A percentile compares a stretch with the other conserved stretches of the same genome.
Conservation (phyloP, 2,888 invertebrate species). For the Ophion ventricosus region DNA sequence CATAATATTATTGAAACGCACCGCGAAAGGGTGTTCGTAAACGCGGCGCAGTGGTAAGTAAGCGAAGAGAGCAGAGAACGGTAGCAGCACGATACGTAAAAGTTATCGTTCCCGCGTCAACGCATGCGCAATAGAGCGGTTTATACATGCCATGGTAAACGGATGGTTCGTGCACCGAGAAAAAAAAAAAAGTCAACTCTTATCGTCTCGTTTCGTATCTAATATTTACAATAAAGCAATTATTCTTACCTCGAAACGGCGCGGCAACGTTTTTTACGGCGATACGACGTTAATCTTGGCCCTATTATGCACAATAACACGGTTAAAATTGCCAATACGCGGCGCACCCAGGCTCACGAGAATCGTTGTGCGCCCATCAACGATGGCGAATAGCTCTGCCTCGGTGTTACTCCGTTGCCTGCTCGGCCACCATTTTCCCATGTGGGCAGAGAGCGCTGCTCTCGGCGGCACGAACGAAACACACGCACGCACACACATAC, state of each 20-base stretch:
- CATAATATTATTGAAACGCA: slow-evolving; percentile 50
- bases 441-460: slow-evolving; percentile 71
- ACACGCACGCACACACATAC: not conserved
- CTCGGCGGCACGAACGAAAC: slow-evolving; percentile 49
- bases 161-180: slow-evolving; percentile 73
- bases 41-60: not conserved
- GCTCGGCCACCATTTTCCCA: slow-evolving; percentile 79
- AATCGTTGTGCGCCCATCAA: slow-evolving; percentile 75
- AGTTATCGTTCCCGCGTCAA: slow-evolving; percentile 78
- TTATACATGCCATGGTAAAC: slow-evolving; percentile 75
- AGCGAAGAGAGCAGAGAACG: slow-evolving; percentile 39
- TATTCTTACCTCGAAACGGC: slow-evolving; percentile 70
- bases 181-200: slow-evolving; percentile 58
- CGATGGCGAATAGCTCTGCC: slow-evolving; percentile 80
- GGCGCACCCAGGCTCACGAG: slow-evolving; percentile 70
- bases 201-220: slow-evolving; percentile 66
- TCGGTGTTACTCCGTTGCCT: slow-evolving; percentile 73
- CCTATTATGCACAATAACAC: slow-evolving; percentile 75
- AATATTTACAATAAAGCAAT: slow-evolving; percentile 57
- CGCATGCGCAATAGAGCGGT: slow-evolving; percentile 76
- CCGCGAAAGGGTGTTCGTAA: slow-evolving; percentile 29
- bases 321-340: slow-evolving; percentile 60
- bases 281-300: slow-evolving; percentile 55
- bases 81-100: slow-evolving; percentile 65
- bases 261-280: slow-evolving; percentile 50